Conservation (phyloP, 2,113 vertebrate species). For the Formicarius rufipectus region DNA sequence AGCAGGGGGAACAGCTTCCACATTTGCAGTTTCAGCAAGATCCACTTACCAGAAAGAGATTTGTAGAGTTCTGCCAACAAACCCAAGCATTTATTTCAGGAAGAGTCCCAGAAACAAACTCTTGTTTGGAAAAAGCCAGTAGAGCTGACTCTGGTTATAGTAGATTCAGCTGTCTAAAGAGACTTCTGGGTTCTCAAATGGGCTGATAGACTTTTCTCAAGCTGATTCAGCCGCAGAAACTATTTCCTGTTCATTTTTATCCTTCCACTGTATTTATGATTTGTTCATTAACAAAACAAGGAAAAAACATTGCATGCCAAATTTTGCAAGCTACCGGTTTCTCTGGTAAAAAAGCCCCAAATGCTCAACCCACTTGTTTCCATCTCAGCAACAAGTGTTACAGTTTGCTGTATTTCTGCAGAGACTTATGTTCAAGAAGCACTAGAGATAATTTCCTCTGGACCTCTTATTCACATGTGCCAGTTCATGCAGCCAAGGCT, state of each 20-base stretch:
- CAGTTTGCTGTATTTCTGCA: neutral
- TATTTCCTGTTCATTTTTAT: neutral
- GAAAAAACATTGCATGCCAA: neutral
- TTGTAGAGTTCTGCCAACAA: neutral
- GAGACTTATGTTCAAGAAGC: neutral
- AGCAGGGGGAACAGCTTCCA: neutral
- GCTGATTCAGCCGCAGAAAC: constrained; percentile 4
- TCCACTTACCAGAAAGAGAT: neutral
- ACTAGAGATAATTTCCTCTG: neutral
- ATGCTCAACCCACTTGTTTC: neutral
- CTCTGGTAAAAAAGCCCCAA: neutral
- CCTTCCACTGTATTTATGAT: neutral
- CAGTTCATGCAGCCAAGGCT: neutral
- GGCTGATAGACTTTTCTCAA: neutral
- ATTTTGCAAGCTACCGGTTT: neutral
- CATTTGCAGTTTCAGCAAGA: neutral
- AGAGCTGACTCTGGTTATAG: neutral
- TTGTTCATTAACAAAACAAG: constrained; percentile 2
- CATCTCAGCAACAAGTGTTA: neutral
- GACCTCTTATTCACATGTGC: neutral
- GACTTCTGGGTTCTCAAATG: neutral
- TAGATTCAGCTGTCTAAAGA: neutral
- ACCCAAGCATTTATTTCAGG: neutral
- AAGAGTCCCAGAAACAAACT: neutral
- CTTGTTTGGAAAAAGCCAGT: neutral